Base-by-base conservation (phyloP, 2,888 invertebrate genomes). In the Mongoloraphidia duomilia region DNA sequence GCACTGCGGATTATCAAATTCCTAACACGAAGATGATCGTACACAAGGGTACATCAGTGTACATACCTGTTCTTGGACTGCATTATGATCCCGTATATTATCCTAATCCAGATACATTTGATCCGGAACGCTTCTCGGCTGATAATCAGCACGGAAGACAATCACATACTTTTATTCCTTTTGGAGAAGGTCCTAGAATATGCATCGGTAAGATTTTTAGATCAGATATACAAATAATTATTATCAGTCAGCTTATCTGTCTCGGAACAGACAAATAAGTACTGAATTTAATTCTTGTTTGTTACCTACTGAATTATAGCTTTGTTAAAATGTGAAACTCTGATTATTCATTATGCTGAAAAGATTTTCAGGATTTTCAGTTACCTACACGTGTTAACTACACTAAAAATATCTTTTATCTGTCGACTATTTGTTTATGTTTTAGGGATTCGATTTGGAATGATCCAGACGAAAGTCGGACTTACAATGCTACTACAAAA, bases 51-150 rank as follows among this genome's bases (percentile, higher is more conserved):
- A 37, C 34, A 13, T 44, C 49, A n/a, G 49, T 61, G 2, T 34
- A 54, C 1, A 58, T 63, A 14, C 58, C 61, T 6, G 50, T 57
- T 14, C 53, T 50, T 44, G 55, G 58, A 12, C 54, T 65, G 26
- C 65, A 66, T 47, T 57, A 57, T 26, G 62, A 63, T 49, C 57
- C 59, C 6, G 49, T 57, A 34, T 58, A 61, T 49, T 65, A 60
- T 49, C 61, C 61, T 2, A 55, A 65, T 41, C 64, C 65, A 0
- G 54, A 58, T 10, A 56, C 54, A 34, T 61, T 60, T 49, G 58
- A 59, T 47, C 60, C 60, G 6, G 57, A 60, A 12, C 50, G 61
- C 49, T 61, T 61, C 50, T 49, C 54, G 8, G 40, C 45, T 13
- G 55, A 55, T 40, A 50, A 52, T 12, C 56, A 55, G 39, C 13